phyloP scores from a whole-genome alignment of 1,140 invertebrate species.

The Hylaeus volcanicus region DNA sequence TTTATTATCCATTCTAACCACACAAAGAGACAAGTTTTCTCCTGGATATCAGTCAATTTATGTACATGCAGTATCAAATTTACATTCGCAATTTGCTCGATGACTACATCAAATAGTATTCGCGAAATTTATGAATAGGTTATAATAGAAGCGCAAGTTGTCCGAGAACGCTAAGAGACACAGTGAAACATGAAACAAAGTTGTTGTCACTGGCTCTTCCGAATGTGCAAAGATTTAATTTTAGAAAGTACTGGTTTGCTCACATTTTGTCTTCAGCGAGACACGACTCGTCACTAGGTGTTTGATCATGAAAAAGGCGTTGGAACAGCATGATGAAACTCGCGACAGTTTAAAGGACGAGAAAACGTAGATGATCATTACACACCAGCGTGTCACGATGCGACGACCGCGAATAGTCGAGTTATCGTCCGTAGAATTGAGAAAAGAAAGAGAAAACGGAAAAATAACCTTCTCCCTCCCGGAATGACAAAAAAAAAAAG shows the following conservation, averaged over 20 bases:
- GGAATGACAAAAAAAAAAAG: no score
- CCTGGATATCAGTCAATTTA: not conserved
- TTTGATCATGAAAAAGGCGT: not conserved
- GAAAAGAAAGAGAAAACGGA: not conserved
- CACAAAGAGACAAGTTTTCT: not conserved
- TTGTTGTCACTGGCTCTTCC: not conserved
- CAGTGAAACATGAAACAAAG: not conserved
- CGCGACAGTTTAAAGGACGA: not conserved
- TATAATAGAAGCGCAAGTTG: not conserved
- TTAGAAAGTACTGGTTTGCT: not conserved
- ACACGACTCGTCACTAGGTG: not conserved
- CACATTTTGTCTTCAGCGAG: not conserved
- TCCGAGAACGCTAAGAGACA: not conserved
- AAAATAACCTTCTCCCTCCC: no score
- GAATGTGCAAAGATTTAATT: not conserved
- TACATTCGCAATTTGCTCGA: not conserved
- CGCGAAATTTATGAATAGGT: not conserved
- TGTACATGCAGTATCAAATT: slow-evolving; percentile 5
- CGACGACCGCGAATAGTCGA: not conserved
- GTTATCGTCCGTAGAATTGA: not conserved
- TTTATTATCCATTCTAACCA: slow-evolving; percentile 14
- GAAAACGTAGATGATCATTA: not conserved
- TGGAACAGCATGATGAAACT: not conserved
- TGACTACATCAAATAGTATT: not conserved
- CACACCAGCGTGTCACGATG: not conserved